Evolutionary conservation across 2,113 vertebrate genomes (phyloP).

Genomic region (Eulemur macaco): DNA sequence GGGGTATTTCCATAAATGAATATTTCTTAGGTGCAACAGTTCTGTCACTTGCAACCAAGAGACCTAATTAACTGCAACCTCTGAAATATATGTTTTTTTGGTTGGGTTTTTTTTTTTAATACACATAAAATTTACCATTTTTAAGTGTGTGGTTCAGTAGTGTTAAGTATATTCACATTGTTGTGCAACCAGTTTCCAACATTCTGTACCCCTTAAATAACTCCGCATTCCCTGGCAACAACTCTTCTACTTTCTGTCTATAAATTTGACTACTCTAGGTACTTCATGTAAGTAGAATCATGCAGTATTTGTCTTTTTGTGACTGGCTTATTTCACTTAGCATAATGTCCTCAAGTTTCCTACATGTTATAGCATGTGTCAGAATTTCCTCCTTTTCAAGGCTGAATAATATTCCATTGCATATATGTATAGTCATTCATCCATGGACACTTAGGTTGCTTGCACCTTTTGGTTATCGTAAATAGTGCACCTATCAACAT

Average conservation of each 20-base stretch:
- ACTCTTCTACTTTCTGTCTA: neutral
- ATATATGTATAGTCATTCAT: conserved; percentile 1
- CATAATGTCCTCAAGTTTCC: neutral
- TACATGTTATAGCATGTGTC: conserved; percentile 25
- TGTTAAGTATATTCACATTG: neutral
- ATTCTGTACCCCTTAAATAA: neutral
- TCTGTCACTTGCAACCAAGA: conserved; percentile 28
- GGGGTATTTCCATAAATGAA: too few species aligned
- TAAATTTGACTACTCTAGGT: conserved; percentile 11
- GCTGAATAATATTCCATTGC: neutral
- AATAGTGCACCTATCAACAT: conserved; percentile 2
- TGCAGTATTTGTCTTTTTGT: conserved; percentile 31
- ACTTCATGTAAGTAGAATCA: neutral
- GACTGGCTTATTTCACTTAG: conserved; percentile 34
- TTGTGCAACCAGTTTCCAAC: neutral
- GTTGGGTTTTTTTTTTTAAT: neutral
- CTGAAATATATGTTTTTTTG: neutral
- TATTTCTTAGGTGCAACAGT: neutral
- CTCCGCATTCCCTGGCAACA: neutral
- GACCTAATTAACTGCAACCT: conserved; percentile 10
- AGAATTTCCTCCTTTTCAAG: conserved; percentile 29
- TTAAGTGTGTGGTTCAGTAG: neutral
- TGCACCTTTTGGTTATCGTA: neutral
- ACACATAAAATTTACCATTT: conserved; percentile 26
- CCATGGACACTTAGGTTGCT: neutral